Evolutionary conservation across 1,140 invertebrate species (phyloP).

Genomic region (Bombus turneri): DNA sequence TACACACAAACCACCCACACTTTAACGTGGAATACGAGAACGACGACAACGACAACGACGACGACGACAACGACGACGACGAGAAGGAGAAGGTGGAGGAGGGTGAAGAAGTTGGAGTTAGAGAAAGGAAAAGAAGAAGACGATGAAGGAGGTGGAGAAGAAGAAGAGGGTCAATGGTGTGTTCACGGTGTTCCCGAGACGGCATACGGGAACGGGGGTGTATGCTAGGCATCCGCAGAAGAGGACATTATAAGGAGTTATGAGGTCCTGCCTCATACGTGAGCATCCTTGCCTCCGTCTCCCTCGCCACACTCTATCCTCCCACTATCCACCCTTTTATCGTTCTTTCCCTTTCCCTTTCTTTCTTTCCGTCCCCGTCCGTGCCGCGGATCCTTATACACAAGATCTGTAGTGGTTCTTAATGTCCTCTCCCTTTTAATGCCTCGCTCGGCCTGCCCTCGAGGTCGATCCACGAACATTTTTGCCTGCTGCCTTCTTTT

Average conservation of each 20-base stretch:
- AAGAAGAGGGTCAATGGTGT: slow-evolving; percentile 68
- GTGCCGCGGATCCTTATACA: slow-evolving; percentile 77
- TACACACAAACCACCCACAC: slow-evolving; percentile 68
- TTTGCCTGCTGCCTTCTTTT: slow-evolving; percentile 76
- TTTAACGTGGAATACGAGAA: slow-evolving; percentile 54
- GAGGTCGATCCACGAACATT: slow-evolving; percentile 80
- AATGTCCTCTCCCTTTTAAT: slow-evolving; percentile 82
- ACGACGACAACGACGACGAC: slow-evolving; percentile 4
- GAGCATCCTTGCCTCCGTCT: slow-evolving; percentile 76
- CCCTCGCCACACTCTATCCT: slow-evolving; percentile 56
- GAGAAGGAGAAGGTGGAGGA: neutral
- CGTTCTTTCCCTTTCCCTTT: slow-evolving; percentile 55
- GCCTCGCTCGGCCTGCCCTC: slow-evolving; percentile 77
- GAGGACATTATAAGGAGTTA: slow-evolving; percentile 83
- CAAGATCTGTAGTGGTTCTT: slow-evolving; percentile 81
- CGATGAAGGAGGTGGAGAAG: slow-evolving; percentile 11
- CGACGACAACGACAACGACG: slow-evolving; percentile 35
- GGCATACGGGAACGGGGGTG: slow-evolving; percentile 79
- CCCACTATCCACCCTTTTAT: slow-evolving; percentile 62
- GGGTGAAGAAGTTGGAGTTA: neutral
- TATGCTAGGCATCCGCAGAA: slow-evolving; percentile 82
- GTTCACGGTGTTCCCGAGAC: slow-evolving; percentile 76
- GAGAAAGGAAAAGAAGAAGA: slow-evolving; percentile 2
- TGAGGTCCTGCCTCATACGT: slow-evolving; percentile 82
- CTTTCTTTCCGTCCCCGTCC: slow-evolving; percentile 63